Conservation (phyloP, 2,113 vertebrate genomes). For the Ornithorhynchus anatinus region DNA sequence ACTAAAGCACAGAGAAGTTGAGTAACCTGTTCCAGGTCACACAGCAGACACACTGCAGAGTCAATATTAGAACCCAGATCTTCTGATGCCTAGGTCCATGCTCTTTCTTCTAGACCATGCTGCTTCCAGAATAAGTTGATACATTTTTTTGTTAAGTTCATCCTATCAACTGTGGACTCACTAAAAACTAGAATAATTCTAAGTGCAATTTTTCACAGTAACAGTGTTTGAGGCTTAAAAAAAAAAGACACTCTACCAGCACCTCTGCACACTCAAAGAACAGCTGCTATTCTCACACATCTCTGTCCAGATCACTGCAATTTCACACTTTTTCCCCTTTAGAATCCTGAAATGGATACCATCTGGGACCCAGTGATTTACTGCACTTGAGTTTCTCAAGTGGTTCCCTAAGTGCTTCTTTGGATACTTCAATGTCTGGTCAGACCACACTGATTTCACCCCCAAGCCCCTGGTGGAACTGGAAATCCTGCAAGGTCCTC, state of each 20-base stretch:
- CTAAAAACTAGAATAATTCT: background rate
- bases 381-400: background rate
- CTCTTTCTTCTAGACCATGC: too few relatives aligned
- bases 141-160: background rate
- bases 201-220: background rate
- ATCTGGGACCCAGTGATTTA: background rate
- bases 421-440: background rate
- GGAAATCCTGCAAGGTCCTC: background rate
- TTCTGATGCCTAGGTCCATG: too few relatives aligned
- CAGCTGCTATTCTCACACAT: background rate
- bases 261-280: background rate
- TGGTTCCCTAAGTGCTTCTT: background rate
- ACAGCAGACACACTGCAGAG: too few relatives aligned
- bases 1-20: too few relatives aligned
- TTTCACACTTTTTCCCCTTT: background rate
- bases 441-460: background rate
- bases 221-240: background rate
- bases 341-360: background rate
- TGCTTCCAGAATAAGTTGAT: too few relatives aligned
- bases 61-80: too few relatives aligned
- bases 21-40: too few relatives aligned
- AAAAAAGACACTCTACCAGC: background rate
- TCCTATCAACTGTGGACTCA: background rate
- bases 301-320: background rate
- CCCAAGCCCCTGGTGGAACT: background rate